These are phyloP conservation scores for Lasioglossum morio DNA, from an alignment of 2,888 invertebrate genomes.

Conservation along the genomic window DNA sequence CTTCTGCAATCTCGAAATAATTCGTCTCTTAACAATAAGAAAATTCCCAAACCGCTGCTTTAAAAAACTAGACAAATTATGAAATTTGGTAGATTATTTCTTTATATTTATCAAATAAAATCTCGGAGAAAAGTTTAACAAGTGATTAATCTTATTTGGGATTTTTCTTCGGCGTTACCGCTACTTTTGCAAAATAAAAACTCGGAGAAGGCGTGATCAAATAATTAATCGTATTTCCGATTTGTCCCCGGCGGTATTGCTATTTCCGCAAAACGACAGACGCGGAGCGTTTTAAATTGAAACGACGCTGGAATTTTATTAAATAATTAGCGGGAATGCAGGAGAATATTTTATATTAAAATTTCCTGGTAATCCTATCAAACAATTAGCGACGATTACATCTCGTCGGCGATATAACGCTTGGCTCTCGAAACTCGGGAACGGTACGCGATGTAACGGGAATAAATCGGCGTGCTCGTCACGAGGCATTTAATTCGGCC, in stretches of 20 bases:
- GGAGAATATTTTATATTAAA: not conserved
- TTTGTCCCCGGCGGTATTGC: not conserved
- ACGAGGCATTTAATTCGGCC: not conserved
- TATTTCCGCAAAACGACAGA: not conserved
- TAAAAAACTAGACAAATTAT: not conserved
- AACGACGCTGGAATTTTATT: not conserved
- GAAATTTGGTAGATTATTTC: too few species aligned
- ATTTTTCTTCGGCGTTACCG: not conserved
- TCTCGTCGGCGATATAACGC: not conserved
- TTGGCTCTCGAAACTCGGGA: not conserved
- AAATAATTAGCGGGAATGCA: not conserved
- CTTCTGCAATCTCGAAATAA: not conserved
- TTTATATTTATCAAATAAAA: not conserved
- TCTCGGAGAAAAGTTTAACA: not conserved
- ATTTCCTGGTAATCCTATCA: not conserved
- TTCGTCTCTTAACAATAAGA: not conserved
- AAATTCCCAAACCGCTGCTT: not conserved
- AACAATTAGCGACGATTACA: conserved; percentile 3
- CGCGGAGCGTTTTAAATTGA: not conserved
- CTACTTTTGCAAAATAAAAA: not conserved
- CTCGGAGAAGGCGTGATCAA: not conserved
- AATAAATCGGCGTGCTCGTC: conserved; percentile 5
- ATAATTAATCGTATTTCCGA: not conserved
- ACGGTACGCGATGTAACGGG: not conserved
- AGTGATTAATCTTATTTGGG: not conserved